These are phyloP conservation scores for Drosophila anceps DNA, from an alignment of 2,888 invertebrate species.

Conservation along the genomic window DNA sequence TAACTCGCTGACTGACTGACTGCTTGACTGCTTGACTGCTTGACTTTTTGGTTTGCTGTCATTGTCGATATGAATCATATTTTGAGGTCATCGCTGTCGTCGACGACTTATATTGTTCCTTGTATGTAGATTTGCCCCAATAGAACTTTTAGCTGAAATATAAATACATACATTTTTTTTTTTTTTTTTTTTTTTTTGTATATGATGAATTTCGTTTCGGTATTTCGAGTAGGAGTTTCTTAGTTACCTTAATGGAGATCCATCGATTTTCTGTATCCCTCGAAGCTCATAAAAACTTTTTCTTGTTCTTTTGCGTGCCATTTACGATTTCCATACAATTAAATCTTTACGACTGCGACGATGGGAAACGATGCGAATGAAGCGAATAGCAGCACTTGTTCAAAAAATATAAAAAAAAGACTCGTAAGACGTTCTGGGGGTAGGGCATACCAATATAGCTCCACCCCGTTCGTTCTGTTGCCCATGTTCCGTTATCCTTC, in stretches of 20 bases:
- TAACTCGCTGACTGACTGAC: constrained; percentile 29
- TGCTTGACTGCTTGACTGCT: constrained; percentile 15
- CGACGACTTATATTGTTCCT: constrained; percentile 31
- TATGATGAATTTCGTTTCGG: constrained; percentile 13
- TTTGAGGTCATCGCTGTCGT: constrained; percentile 46
- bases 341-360: constrained; percentile 76
- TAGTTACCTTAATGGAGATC: constrained; percentile 48
- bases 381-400: constrained; percentile 33
- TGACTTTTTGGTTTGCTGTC: constrained; percentile 41
- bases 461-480: constrained; percentile 7
- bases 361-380: constrained; percentile 53
- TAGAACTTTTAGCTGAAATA: constrained; percentile 10
- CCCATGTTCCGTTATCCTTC: constrained; percentile 23
- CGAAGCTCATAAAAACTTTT: constrained; percentile 62
- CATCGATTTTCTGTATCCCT: constrained; percentile 55
- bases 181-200: too few relatives aligned
- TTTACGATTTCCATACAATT: constrained; percentile 82
- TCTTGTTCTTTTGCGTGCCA: constrained; percentile 68
- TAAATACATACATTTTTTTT: constrained; percentile 9
- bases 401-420: constrained; percentile 18
- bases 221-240: constrained; percentile 9
- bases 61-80: constrained; percentile 55
- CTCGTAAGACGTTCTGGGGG: constrained; percentile 25
- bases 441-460: constrained; percentile 27
- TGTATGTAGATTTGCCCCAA: constrained; percentile 14